These are phyloP conservation scores for Athene cunicularia DNA, from an alignment of 2,113 vertebrate species.

Conservation along the genomic window DNA sequence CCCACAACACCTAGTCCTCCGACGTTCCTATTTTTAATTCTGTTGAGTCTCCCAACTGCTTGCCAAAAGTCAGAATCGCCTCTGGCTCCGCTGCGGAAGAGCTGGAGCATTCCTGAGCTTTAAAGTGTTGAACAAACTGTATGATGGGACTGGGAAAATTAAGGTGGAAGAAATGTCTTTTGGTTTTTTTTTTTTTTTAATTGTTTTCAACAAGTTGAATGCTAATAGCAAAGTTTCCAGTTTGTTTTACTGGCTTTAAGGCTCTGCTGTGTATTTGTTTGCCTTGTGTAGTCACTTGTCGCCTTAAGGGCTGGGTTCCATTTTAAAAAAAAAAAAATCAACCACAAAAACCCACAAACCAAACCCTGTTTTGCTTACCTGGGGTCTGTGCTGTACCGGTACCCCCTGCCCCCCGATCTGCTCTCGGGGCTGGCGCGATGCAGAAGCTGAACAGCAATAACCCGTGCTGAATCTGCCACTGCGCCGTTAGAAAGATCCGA, in stretches of 20 bases:
- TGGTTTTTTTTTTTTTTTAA: background rate
- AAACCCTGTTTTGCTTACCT: slow-evolving; percentile 59
- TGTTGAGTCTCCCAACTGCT: slow-evolving; percentile 77
- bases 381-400: slow-evolving; percentile 51
- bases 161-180: slow-evolving; percentile 37
- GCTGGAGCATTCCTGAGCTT: slow-evolving; percentile 73
- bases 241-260: slow-evolving; percentile 82
- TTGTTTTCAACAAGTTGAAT: slow-evolving; percentile 28
- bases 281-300: slow-evolving; percentile 82
- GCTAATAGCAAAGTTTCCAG: slow-evolving; percentile 71
- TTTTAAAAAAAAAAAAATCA: background rate
- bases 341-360: background rate
- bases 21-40: slow-evolving; percentile 60
- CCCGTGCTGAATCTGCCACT: background rate
- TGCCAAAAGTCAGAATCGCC: slow-evolving; percentile 76
- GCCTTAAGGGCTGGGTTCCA: slow-evolving; percentile 77
- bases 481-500: background rate
- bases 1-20: slow-evolving; percentile 72
- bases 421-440: background rate
- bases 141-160: slow-evolving; percentile 61
- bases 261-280: slow-evolving; percentile 79
- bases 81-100: slow-evolving; percentile 53
- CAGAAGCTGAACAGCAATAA: slow-evolving; percentile 33
- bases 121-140: slow-evolving; percentile 82
- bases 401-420: background rate